Conservation (phyloP, 2,888 invertebrate genomes). For the Digitonthophagus gazella region DNA sequence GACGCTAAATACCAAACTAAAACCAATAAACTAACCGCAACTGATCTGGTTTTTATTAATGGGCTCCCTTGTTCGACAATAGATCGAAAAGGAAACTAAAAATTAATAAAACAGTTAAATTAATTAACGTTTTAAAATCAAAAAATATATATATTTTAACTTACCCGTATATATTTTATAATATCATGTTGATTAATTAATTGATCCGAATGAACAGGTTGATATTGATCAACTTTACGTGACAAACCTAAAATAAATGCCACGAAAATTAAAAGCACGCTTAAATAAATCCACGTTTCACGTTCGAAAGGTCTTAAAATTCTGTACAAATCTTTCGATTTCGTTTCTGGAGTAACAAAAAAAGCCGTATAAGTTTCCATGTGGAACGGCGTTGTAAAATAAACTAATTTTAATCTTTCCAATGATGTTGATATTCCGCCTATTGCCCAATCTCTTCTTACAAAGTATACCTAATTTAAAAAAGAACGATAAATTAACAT, state of each 20-base stretch:
- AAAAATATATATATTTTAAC: too few species aligned
- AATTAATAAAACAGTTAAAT: background rate
- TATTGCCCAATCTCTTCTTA: slow-evolving; percentile 23
- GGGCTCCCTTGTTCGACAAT: slow-evolving; percentile 22
- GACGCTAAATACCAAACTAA: slow-evolving; percentile 28
- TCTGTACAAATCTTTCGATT: background rate
- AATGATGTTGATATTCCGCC: slow-evolving; percentile 24
- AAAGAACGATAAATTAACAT: too few species aligned
- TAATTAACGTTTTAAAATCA: too few species aligned
- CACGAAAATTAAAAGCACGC: background rate
- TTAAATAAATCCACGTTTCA: slow-evolving; percentile 12
- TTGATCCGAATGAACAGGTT: too few species aligned
- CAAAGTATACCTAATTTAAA: slow-evolving; percentile 19
- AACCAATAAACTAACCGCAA: slow-evolving; percentile 20
- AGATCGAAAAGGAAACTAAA: slow-evolving; percentile 20
- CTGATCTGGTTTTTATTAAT: slow-evolving; percentile 9
- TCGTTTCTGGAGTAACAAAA: slow-evolving; percentile 9
- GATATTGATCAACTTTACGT: background rate
- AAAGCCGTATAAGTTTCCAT: slow-evolving; percentile 26
- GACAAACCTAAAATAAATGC: background rate
- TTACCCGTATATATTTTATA: background rate
- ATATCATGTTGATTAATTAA: too few species aligned
- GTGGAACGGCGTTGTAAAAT: slow-evolving; percentile 25
- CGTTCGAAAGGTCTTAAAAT: slow-evolving; percentile 17
- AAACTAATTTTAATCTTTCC: slow-evolving; percentile 16